Evolutionary conservation across 2,888 invertebrate genomes (phyloP), one percentile per base, ranked within the genome.

Genomic region (Rhagonycha fulva): DNA sequence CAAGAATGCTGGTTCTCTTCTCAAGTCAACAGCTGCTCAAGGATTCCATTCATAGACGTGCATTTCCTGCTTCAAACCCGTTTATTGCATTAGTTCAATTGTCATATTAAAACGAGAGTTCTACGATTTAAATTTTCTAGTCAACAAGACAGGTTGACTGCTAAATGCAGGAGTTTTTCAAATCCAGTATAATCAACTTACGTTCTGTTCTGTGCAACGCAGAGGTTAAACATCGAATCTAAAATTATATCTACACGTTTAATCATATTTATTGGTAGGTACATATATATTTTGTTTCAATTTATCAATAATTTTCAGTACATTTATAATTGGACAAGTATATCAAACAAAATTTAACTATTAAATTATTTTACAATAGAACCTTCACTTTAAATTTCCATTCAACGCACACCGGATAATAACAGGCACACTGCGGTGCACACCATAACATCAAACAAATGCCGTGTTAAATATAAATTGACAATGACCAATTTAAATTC

Each of bases 51-150:
- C 72, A 69, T 69, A 72, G 60, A 26, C 62, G 11, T 66, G 71
- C 76, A 68, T 76, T 76, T 72, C 76, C 76, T 76, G 76, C 69
- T 76, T 76, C 68, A 69, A 76, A 72, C 69, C 19, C 62, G 68
- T 67, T 75, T 71, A 75, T 68, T 75, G 71, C 71, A 75, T 75
- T 75, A 71, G 68, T 75, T 47, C 62, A 72, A 72, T 72, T 72
- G 66, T 61, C 19, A 24, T 72, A 67, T 23, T 67, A 67, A 62
- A 71, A 66, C 47, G 71, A 32, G 24, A 30, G 47, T 14, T 66
- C 67, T 26, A 63, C n/a, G 67, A 28, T 24, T 28, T 61, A 68
- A 68, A 23, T 68, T 68, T 68, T 9, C n/a, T 30, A 72, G 62
- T 72, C 62, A 68, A 72, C 72, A 28, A n/a, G 68, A 30, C 68